Percentiles rank a stretch among this genome's conserved stretches.
phyloP scores from a whole-genome alignment of 1,140 invertebrate species.

The Cyphomyrmex costatus region DNA sequence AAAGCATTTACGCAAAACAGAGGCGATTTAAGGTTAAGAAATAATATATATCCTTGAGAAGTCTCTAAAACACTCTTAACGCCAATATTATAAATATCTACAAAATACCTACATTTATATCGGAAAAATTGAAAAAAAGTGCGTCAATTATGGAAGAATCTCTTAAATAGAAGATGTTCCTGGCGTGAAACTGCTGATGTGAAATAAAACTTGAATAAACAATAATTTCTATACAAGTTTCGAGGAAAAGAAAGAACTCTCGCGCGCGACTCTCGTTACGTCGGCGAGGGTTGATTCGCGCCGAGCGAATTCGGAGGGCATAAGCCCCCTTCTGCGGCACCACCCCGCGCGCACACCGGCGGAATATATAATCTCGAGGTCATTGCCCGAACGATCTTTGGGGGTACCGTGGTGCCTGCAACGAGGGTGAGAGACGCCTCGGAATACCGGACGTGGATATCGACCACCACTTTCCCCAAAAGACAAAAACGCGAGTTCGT shows the following conservation, averaged over 20 bases:
- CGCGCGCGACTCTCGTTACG: neutral
- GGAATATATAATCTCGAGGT: slow-evolving; percentile 80
- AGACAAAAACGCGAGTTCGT: slow-evolving; percentile 58
- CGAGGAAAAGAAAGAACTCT: slow-evolving; percentile 3
- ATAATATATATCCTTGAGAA: neutral
- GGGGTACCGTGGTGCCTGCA: slow-evolving; percentile 77
- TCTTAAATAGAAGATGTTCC: neutral
- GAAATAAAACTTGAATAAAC: neutral
- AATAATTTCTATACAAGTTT: slow-evolving; percentile 1
- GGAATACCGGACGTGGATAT: slow-evolving; percentile 73
- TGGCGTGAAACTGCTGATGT: neutral
- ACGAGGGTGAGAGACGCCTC: slow-evolving; percentile 79
- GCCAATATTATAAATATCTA: neutral
- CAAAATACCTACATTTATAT: neutral
- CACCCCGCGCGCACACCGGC: slow-evolving; percentile 62
- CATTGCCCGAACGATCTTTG: slow-evolving; percentile 85
- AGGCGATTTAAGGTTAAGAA: neutral
- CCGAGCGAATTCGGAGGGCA: slow-evolving; percentile 57
- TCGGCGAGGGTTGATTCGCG: slow-evolving; percentile 34
- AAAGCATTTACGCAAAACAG: neutral
- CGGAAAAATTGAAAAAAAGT: neutral
- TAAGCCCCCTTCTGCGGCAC: slow-evolving; percentile 31
- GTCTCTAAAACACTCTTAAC: neutral
- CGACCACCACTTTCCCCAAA: slow-evolving; percentile 76
- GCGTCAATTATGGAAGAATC: neutral